Percentiles rank a stretch among this genome's conserved stretches.
Evolutionary conservation across 2,113 vertebrate genomes (phyloP).

Genomic region (Coptodon bakossiorum): DNA sequence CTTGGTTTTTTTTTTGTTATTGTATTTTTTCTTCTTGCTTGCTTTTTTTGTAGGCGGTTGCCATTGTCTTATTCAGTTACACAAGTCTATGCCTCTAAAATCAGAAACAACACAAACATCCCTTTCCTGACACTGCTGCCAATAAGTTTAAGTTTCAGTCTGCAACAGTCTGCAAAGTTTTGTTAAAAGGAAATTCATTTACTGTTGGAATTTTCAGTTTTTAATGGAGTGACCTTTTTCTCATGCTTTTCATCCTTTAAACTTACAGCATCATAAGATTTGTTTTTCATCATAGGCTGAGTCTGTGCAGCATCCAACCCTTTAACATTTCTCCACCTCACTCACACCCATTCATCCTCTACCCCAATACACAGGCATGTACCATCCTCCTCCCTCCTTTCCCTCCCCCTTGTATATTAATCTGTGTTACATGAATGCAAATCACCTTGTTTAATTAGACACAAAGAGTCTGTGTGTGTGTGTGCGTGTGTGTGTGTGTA

Average conservation of each 20-base stretch:
- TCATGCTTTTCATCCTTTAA: neutral
- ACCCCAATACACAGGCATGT: neutral
- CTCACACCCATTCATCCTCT: neutral
- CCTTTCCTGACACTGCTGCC: neutral
- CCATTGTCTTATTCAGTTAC: neutral
- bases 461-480: constrained; percentile 26
- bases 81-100: neutral
- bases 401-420: constrained; percentile 38
- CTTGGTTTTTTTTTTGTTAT: neutral
- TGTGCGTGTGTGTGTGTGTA: neutral
- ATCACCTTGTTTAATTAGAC: constrained; percentile 75
- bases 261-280: neutral
- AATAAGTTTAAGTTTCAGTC: neutral
- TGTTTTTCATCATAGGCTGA: neutral
- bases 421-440: constrained; percentile 70
- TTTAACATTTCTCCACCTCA: constrained; percentile 4
- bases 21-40: neutral
- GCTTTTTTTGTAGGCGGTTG: neutral
- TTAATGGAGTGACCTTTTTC: neutral
- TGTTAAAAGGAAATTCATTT: neutral
- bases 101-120: neutral
- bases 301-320: neutral
- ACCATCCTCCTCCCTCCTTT: neutral
- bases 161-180: neutral
- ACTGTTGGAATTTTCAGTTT: neutral